Percentiles rank a stretch among this genome's conserved stretches.
phyloP scores from a whole-genome alignment of 1,140 invertebrate species.

The Atta texana region DNA sequence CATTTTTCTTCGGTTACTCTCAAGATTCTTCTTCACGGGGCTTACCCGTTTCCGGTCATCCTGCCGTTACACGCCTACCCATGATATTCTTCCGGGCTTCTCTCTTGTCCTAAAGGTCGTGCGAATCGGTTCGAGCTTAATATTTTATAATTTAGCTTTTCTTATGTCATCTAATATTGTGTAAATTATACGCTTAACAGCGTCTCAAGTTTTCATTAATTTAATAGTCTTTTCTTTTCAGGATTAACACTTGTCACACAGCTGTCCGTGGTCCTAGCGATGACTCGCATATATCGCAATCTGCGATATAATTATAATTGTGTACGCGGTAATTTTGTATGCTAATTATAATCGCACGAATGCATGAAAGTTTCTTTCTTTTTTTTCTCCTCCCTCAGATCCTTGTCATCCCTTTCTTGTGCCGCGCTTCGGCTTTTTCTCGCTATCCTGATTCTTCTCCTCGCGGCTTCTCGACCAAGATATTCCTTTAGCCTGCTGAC shows the following conservation, averaged over 20 bases:
- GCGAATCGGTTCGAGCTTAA: not conserved
- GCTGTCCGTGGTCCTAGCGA: slow-evolving; percentile 6
- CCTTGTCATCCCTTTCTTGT: not conserved
- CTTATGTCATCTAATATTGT: not conserved
- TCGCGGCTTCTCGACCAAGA: slow-evolving; percentile 4
- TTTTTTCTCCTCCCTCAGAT: not conserved
- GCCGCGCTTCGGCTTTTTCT: slow-evolving; percentile 30
- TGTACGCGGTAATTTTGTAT: slow-evolving; percentile 30
- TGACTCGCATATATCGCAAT: slow-evolving; percentile 21
- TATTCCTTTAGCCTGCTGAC: slow-evolving; percentile 41
- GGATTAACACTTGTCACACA: slow-evolving; percentile 8
- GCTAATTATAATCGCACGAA: slow-evolving; percentile 50
- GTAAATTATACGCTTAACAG: slow-evolving; percentile 12
- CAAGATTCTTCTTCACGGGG: not conserved
- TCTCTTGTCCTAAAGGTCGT: not conserved
- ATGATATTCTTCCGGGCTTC: not conserved
- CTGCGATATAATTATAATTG: slow-evolving; percentile 39
- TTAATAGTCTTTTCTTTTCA: not conserved
- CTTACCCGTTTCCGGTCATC: slow-evolving; percentile 22
- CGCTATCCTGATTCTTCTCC: not conserved
- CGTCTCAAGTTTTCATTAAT: slow-evolving; percentile 14
- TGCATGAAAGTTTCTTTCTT: not conserved
- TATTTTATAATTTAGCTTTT: not conserved
- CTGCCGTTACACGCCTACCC: not conserved
- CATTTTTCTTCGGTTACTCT: slow-evolving; percentile 17